Evolutionary conservation across 2,797 vertebrate genomes (phyloP).

Genomic region (Brachymystax lenok): DNA sequence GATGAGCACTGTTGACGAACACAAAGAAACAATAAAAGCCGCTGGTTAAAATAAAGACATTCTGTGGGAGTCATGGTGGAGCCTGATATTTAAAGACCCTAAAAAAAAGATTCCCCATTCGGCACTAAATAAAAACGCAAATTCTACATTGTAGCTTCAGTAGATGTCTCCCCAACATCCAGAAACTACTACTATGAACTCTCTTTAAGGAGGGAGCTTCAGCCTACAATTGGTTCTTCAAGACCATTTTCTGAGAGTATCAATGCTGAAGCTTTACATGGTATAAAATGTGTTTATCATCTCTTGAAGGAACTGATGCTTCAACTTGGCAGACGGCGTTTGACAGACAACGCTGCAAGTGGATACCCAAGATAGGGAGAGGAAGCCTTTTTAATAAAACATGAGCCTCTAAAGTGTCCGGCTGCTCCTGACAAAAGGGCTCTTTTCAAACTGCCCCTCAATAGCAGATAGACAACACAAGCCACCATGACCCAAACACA

Average conservation of each 20-base stretch:
- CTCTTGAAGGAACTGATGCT: neutral
- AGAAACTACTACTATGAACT: neutral
- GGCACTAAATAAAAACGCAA: no score
- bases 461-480: no score
- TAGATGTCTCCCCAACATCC: neutral
- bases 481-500: neutral
- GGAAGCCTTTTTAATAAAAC: slow-evolving; percentile 28
- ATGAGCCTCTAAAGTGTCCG: slow-evolving; percentile 25
- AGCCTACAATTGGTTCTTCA: neutral
- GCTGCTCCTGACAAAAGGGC: slow-evolving; percentile 1
- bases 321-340: neutral
- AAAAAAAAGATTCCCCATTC: neutral
- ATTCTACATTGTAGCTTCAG: neutral
- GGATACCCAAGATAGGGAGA: slow-evolving; percentile 1
- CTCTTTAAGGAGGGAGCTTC: neutral
- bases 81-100: neutral
- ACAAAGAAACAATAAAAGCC: slow-evolving; percentile 70
- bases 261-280: neutral
- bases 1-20: slow-evolving; percentile 79
- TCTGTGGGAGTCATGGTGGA: neutral
- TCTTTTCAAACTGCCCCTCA: neutral
- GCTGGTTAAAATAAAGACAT: slow-evolving; percentile 59
- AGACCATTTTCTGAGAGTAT: neutral
- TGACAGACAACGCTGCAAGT: neutral
- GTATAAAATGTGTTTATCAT: neutral